Conservation (phyloP, 2,888 invertebrate genomes). For the Drosophila anomelani region DNA sequence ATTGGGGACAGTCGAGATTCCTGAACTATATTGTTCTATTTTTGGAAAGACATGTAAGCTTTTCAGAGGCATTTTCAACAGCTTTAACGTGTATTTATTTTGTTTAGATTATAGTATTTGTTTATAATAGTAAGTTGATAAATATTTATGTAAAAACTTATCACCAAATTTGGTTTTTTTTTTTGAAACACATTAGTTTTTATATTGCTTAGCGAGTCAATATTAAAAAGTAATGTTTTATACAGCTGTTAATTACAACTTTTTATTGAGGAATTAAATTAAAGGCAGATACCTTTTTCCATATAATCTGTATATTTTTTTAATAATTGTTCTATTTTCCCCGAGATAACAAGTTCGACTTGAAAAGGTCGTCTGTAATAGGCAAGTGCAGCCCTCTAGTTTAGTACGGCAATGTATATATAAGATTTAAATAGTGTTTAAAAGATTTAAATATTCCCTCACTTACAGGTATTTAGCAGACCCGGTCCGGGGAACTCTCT, state of each 20-base stretch:
- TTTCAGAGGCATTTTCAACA: not conserved
- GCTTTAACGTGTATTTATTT: not conserved
- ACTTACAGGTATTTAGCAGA: constrained; percentile 72
- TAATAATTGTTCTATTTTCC: not conserved
- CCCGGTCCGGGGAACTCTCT: constrained; percentile 58
- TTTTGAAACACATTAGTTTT: no score
- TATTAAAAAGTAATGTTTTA: no score
- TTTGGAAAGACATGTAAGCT: not conserved
- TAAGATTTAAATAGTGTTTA: not conserved
- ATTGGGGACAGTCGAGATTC: constrained; percentile 17
- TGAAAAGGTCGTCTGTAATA: not conserved
- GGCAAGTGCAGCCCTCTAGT: not conserved
- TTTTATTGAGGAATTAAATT: no score
- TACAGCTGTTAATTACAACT: no score
- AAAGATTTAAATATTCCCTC: constrained; percentile 9
- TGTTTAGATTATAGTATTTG: not conserved
- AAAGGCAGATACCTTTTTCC: no score
- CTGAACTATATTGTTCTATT: constrained; percentile 2
- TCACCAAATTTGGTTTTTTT: no score
- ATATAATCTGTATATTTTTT: no score
- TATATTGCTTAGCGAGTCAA: no score
- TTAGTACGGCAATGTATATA: not conserved
- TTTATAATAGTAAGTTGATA: not conserved
- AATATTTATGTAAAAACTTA: not conserved
- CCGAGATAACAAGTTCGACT: not conserved